Evolutionary conservation across 1,140 invertebrate genomes (phyloP), one percentile per base, ranked within the genome.

Genomic region (Drosophila kohkoa): DNA sequence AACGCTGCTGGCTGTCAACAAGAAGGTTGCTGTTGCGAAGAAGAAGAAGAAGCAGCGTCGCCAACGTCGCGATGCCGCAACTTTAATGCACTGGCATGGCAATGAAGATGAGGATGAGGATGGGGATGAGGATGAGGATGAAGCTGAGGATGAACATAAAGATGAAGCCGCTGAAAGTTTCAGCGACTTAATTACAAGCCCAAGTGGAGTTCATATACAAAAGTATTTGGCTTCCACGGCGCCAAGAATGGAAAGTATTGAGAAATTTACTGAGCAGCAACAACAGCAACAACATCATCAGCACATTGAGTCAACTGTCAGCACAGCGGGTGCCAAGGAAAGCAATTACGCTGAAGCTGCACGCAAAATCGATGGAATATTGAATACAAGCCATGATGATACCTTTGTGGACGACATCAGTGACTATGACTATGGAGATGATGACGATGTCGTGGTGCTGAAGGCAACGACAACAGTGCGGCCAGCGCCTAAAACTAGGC

Each of bases 141-240:
- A 46, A n/a, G 45, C 28, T 54, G 75, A 15, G 28, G 35, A 38
- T 38, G 35, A 38, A 10, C 35, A 16, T 16, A 48, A 48, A 48
- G 30, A 75, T 67, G 64, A 48, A 30, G 38, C 43, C 60, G 55
- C 72, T 45, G 48, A 81, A 92, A 88, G 69, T 90, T 91, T 88
- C 69, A 70, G 82, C 89, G 79, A 91, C 86, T 90, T 90, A 91
- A 91, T 91, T 91, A 88, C 87, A 75, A 79, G 46, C 68, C 64
- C 75, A 69, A 79, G 67, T 69, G 70, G 59, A 77, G 74, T 66
- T 32, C 74, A 75, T 59, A 60, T 30, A 43, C 54, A 68, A 62
- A 67, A 73, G 52, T 38, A 63, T 69, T 69, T 75, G 52, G 35
- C 52, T 75, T 68, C 72, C 57, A 68, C 32, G 6, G 28, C 20